phyloP scores from a whole-genome alignment of 1,140 invertebrate species.

The Solen grandis region DNA sequence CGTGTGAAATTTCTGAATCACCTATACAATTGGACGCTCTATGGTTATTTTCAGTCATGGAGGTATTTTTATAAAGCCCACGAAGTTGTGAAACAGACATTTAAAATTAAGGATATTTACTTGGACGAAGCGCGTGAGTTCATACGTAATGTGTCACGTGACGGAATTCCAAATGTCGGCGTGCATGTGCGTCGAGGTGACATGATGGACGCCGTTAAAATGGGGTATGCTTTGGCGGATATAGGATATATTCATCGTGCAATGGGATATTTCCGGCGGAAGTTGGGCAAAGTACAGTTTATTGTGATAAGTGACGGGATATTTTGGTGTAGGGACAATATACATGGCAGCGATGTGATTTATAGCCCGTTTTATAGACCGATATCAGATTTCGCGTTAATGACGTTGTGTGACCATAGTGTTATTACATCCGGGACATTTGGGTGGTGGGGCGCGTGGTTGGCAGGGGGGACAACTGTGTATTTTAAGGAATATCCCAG shows the following conservation, averaged over 20 bases:
- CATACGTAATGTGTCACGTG: not conserved
- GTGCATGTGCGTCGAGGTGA: constrained; percentile 6
- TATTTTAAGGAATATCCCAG: constrained; percentile 67
- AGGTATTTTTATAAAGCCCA: constrained; percentile 15
- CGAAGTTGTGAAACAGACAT: not conserved
- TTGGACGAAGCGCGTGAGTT: not conserved
- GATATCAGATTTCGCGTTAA: constrained; percentile 72
- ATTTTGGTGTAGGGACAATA: constrained; percentile 54
- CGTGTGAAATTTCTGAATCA: not conserved
- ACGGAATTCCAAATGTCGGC: not conserved
- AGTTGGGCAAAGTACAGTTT: constrained; percentile 50
- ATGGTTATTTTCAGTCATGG: constrained; percentile 33
- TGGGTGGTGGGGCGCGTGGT: constrained; percentile 76
- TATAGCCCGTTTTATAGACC: constrained; percentile 40
- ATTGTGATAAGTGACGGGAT: constrained; percentile 65
- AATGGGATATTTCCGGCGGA: constrained; percentile 37
- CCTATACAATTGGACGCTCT: constrained; percentile 7
- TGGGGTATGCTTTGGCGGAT: constrained; percentile 26
- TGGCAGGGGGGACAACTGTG: constrained; percentile 70
- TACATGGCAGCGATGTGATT: constrained; percentile 41
- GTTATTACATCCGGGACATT: constrained; percentile 73
- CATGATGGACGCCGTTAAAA: not conserved
- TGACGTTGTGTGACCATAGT: constrained; percentile 72
- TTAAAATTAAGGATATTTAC: not conserved
- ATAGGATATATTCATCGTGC: constrained; percentile 50